Percentiles rank a stretch among this genome's conserved stretches.
These are phyloP conservation scores for Sylvicola fuscatus DNA, from an alignment of 2,888 invertebrate genomes.

Conservation along the genomic window DNA sequence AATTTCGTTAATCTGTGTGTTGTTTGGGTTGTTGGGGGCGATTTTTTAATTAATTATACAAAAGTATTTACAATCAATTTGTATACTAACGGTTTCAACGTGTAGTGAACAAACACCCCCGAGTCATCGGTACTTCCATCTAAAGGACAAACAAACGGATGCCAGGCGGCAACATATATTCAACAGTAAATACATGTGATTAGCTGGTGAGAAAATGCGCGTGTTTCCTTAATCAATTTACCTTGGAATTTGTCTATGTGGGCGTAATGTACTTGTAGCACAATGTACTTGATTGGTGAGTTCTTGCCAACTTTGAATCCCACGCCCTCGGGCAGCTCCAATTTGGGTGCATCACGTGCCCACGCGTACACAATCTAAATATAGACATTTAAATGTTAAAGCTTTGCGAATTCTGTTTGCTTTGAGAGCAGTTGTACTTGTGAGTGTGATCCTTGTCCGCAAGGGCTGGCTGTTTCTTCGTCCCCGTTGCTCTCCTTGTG, in stretches of 20 bases:
- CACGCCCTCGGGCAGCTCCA: constrained; percentile 64
- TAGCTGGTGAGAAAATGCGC: no score
- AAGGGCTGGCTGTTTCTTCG: constrained; percentile 45
- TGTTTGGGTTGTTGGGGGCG: not conserved
- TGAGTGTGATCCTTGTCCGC: constrained; percentile 44
- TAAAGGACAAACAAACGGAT: no score
- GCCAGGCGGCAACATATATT: no score
- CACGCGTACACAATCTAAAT: constrained; percentile 77
- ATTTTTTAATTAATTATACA: no score
- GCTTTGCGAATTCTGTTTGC: no score
- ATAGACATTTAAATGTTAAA: constrained; percentile 1
- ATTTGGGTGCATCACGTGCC: constrained; percentile 76
- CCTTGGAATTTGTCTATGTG: constrained; percentile 37
- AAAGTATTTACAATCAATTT: constrained; percentile 1
- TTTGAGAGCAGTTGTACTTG: constrained; percentile 11
- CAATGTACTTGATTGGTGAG: constrained; percentile 69
- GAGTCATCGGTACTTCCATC: constrained; percentile 66
- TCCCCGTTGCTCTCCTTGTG: constrained; percentile 28
- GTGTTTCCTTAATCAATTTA: constrained; percentile 18
- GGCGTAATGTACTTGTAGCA: constrained; percentile 84
- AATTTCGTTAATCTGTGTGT: constrained; percentile 50
- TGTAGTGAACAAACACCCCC: constrained; percentile 63
- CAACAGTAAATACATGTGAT: no score
- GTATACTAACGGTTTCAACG: constrained; percentile 40
- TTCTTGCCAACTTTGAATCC: constrained; percentile 80